A percentile compares a stretch with the other conserved stretches of the same genome.
These are phyloP conservation scores for Hippocampus comes DNA, from an alignment of 2,113 vertebrate species.

Conservation along the genomic window DNA sequence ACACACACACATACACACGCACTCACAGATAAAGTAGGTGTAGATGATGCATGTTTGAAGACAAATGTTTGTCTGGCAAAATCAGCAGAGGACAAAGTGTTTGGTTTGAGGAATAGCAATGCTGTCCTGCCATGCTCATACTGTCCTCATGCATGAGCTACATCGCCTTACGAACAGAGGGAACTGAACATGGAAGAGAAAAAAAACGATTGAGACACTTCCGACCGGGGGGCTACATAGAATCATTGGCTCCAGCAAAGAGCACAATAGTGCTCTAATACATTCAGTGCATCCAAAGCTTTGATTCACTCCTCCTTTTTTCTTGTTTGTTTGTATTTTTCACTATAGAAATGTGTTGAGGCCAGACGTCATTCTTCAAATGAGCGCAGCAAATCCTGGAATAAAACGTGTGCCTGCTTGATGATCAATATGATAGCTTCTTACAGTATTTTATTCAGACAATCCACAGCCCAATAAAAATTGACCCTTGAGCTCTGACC, in stretches of 20 bases:
- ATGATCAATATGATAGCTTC: not conserved
- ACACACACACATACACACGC: constrained; percentile 17
- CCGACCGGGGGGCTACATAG: constrained; percentile 31
- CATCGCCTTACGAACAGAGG: constrained; percentile 19
- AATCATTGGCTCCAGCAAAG: constrained; percentile 8
- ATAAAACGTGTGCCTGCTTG: not conserved
- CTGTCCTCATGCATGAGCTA: constrained; percentile 27
- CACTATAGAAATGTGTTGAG: constrained; percentile 22
- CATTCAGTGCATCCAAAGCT: constrained; percentile 41
- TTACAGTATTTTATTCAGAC: not conserved
- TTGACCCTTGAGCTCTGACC: not conserved
- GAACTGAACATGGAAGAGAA: not conserved
- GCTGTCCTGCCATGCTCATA: constrained; percentile 26
- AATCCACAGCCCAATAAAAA: not conserved
- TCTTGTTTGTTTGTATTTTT: not conserved
- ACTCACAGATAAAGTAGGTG: constrained; percentile 24
- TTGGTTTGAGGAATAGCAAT: constrained; percentile 16
- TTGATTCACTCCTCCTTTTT: constrained; percentile 26
- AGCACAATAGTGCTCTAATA: constrained; percentile 21
- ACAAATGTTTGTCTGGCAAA: constrained; percentile 47
- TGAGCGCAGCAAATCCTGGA: constrained; percentile 19
- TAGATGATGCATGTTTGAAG: constrained; percentile 42
- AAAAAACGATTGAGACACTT: constrained; percentile 13
- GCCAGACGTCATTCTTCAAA: constrained; percentile 11
- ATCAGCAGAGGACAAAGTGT: constrained; percentile 8